Conservation (phyloP, 2,113 vertebrate genomes). For the Perognathus longimembris region DNA sequence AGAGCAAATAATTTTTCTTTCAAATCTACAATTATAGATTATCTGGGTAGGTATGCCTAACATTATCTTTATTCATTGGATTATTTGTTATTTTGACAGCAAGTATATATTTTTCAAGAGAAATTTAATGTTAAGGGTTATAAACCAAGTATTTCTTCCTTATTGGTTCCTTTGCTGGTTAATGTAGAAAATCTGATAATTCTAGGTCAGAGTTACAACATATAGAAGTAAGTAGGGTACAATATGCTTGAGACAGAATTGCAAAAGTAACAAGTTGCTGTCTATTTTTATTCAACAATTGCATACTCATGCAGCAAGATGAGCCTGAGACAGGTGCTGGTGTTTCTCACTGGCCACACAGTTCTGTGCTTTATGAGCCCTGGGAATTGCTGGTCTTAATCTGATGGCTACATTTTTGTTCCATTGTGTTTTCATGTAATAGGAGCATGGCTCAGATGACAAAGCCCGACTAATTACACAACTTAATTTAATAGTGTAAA, state of each 20-base stretch:
- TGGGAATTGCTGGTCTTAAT: slow-evolving; percentile 58
- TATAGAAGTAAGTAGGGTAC: not conserved
- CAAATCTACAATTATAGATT: not conserved
- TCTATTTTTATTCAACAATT: slow-evolving; percentile 32
- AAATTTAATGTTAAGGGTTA: slow-evolving; percentile 15
- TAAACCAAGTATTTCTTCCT: not conserved
- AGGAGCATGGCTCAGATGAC: slow-evolving; percentile 69
- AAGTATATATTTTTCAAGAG: not conserved
- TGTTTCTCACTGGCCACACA: not conserved
- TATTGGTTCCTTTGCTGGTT: not conserved
- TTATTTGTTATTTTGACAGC: not conserved
- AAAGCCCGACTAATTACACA: slow-evolving; percentile 77
- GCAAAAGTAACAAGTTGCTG: not conserved
- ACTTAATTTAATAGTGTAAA: slow-evolving; percentile 75
- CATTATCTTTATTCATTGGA: not conserved
- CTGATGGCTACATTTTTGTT: slow-evolving; percentile 47
- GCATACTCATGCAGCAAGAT: not conserved
- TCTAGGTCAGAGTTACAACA: not conserved
- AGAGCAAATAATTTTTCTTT: slow-evolving; percentile 6
- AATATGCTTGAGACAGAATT: not conserved
- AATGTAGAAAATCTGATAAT: not conserved
- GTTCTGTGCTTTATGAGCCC: slow-evolving; percentile 39
- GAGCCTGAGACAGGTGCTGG: slow-evolving; percentile 39
- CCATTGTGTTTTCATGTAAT: slow-evolving; percentile 73
- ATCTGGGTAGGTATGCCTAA: not conserved